Base-by-base conservation (phyloP, 2,113 vertebrate genomes). In the Porphyrio hochstetteri region DNA sequence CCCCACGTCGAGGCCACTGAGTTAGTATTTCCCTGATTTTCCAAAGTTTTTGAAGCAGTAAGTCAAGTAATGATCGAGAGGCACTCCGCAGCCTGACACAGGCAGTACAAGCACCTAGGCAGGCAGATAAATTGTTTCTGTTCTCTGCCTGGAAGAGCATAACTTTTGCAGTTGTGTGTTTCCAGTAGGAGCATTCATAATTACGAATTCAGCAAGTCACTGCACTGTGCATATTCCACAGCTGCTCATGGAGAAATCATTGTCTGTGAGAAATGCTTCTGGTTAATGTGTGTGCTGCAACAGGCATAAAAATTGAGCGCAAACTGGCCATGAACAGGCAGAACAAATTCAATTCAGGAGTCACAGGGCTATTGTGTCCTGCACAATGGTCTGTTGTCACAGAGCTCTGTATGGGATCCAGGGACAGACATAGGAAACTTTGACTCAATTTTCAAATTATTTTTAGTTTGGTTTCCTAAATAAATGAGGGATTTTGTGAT, bases 221-320 rank as follows among this genome's bases (percentile, higher is more conserved):
- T 63, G 33, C 3, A 0, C 76, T 90, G 82, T 93, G 92, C 88
- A 92, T 92, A 93, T 86, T 97, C 85, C 88, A 86, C 82, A 92
- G 68, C 21, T n/a, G 76, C 82, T 97, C 91, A 82, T 76, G 94
- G 65, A 92, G 84, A 92, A 95, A 92, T 93, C 92, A 94, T 60
- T 93, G 93, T 92, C 90, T 95, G 85, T 92, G 92, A 93, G 87
- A 96, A 96, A 95, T 68, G 60, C 71, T 95, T 92, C 90, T 86
- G 81, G 67, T 89, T 82, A 92, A 89, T 8, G 2, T 42, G 56
- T 89, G 42, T 69, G 67, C 76, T 86, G 92, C 90, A 92, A 94
- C 76, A 88, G 85, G 75, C 94, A 94, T 90, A 88, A 93, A 95
- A 95, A 96, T 88, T 96, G 92, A 95, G 48, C 1, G 6, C 60